Evolutionary conservation across 2,113 vertebrate genomes (phyloP), one percentile per base, ranked within the genome.

Genomic region (Xiphophorus maculatus): DNA sequence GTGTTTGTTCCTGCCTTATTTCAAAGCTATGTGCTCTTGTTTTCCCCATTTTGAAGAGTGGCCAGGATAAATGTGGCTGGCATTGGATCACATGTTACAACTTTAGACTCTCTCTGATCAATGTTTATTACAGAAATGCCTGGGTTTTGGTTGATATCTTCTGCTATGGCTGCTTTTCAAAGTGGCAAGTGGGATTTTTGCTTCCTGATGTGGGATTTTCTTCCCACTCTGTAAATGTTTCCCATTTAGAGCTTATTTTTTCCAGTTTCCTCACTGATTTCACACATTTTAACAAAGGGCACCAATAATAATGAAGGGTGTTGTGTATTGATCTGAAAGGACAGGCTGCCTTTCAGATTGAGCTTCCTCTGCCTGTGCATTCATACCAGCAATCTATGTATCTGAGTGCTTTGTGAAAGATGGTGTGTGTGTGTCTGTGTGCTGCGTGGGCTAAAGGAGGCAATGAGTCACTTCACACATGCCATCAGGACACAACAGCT

Each of bases 391-490:
- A 2, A 54, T 22, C 7, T 25, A 10, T 58, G 22, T 58, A 3
- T 25, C 22, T 58, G 25, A 19, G 44, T 48, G 17, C 14, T 80
- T 79, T 79, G 82, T 70, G 51, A 42, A 42, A 42, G 14, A 4
- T 42, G 14, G 37, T 74, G 66, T n/a, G 8, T 35, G 63, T 69
- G 77, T 79, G 83, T 73, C 63, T 32, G 14, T 77, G 79, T 73
- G 77, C 74, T 83, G 90, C 84, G 88, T 91, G 90, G 88, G 88
- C 91, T 82, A 90, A 82, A 91, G 88, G 84, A 87, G 92, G 79
- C 83, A 66, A 94, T 95, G 94, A 94, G 89, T 94, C 94, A 95
- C 80, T 74, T 80, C 84, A 69, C 87, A 87, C 91, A 95, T 93
- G 90, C 93, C 93, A 89, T 63, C 75, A 79, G 91, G 79, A 89